Evolutionary conservation across 2,797 vertebrate species (phyloP).

Genomic region (Clarias laeviceps): DNA sequence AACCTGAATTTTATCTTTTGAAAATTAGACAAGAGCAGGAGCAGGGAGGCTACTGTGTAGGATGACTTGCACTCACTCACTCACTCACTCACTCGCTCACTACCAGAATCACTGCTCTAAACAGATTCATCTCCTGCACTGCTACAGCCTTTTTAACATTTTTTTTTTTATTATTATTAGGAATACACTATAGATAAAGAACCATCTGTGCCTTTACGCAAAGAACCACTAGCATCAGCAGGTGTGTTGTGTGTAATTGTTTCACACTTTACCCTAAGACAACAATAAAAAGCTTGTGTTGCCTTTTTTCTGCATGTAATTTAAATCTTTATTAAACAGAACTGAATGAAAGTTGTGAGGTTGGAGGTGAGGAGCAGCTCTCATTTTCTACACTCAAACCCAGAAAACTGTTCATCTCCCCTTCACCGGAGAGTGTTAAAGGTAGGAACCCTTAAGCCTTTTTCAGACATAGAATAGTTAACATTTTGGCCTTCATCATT

Average conservation of each 20-base stretch:
- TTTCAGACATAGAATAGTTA: background rate
- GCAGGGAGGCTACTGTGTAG: too few species aligned
- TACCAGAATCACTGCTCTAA: too few species aligned
- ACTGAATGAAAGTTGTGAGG: background rate
- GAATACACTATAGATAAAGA: conserved; percentile 4
- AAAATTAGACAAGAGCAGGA: too few species aligned
- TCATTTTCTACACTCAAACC: conserved; percentile 30
- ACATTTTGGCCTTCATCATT: too few species aligned
- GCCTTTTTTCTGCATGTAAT: background rate
- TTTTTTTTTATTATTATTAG: conserved; percentile 17
- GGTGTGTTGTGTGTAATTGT: conserved; percentile 16
- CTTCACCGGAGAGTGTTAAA: conserved; percentile 50
- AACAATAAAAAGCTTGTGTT: background rate
- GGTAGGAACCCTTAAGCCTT: conserved; percentile 27
- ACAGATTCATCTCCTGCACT: too few species aligned
- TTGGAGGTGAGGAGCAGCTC: background rate
- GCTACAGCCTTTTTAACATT: background rate
- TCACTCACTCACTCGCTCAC: too few species aligned
- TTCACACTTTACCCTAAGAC: background rate
- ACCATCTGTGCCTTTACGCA: background rate
- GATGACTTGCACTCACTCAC: too few species aligned
- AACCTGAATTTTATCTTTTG: too few species aligned
- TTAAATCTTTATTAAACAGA: background rate
- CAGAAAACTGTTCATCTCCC: conserved; percentile 27
- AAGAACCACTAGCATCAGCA: conserved; percentile 34